Evolutionary conservation across 2,113 vertebrate genomes (phyloP).

Genomic region (Heterotilapia buettikoferi): DNA sequence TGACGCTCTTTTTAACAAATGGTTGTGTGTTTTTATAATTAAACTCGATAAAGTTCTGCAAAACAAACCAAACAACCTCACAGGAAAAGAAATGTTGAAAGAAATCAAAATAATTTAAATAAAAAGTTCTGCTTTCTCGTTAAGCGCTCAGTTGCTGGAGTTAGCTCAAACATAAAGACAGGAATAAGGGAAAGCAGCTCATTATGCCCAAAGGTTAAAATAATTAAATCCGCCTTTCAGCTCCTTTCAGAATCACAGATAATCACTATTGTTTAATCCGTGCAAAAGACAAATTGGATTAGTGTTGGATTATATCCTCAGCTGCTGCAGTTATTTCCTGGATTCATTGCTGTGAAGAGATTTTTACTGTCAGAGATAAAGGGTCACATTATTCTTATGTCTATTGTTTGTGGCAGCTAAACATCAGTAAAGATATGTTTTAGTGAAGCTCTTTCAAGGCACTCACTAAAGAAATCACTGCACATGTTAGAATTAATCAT

Average conservation of each 20-base stretch:
- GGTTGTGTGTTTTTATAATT: background rate
- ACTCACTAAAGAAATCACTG: background rate
- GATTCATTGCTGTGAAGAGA: background rate
- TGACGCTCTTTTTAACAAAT: background rate
- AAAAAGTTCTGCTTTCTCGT: background rate
- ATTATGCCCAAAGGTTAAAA: background rate
- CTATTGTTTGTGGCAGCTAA: background rate
- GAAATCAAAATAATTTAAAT: background rate
- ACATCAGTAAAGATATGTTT: background rate
- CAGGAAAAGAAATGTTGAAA: background rate
- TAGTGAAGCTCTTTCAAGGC: rapidly evolving
- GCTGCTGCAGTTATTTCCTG: background rate
- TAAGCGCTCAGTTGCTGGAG: background rate
- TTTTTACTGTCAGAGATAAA: background rate
- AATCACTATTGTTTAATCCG: background rate
- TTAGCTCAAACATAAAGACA: background rate
- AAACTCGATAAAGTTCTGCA: background rate
- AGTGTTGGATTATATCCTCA: background rate
- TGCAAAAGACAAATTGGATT: background rate
- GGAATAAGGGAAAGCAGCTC: background rate
- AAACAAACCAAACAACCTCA: background rate
- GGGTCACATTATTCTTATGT: background rate
- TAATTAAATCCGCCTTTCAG: background rate
- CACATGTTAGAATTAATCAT: background rate
- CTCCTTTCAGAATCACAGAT: background rate